A percentile compares a stretch with the other conserved stretches of the same genome.
These are phyloP conservation scores for Formica selysi DNA, from an alignment of 1,140 invertebrate genomes.

Conservation along the genomic window DNA sequence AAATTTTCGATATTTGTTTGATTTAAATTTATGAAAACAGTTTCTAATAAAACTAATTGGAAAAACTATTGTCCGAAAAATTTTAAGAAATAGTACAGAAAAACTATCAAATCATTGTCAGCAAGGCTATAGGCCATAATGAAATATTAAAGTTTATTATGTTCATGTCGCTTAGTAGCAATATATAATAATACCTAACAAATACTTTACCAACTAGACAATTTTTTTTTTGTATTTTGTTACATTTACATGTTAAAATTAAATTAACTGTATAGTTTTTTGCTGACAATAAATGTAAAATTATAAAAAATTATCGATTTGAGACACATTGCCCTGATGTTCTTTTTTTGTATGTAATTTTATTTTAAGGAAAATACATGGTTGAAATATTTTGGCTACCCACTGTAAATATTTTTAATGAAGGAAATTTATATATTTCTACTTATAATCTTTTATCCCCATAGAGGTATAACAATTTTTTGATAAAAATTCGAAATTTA, in stretches of 20 bases:
- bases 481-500: not conserved
- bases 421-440: constrained; percentile 1
- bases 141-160: not conserved
- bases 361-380: not conserved
- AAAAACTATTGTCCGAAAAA: not conserved
- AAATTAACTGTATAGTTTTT: not conserved
- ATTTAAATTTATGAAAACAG: not conserved
- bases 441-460: not conserved
- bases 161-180: not conserved
- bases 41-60: constrained; percentile 17
- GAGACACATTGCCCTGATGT: not conserved
- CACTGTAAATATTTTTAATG: constrained; percentile 14
- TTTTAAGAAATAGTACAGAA: not conserved
- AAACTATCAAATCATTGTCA: not conserved
- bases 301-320: not conserved
- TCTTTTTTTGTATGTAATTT: not conserved
- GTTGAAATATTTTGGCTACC: constrained; percentile 28
- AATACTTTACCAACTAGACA: not conserved
- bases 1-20: constrained; percentile 10
- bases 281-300: not conserved
- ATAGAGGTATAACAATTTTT: not conserved
- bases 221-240: constrained; percentile 16
- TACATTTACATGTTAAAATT: not conserved
- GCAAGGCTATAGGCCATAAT: not conserved
- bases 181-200: not conserved